A percentile compares a stretch with the other conserved stretches of the same genome.
Conservation (phyloP, 2,888 invertebrate genomes). For the Apodemia mormo region DNA sequence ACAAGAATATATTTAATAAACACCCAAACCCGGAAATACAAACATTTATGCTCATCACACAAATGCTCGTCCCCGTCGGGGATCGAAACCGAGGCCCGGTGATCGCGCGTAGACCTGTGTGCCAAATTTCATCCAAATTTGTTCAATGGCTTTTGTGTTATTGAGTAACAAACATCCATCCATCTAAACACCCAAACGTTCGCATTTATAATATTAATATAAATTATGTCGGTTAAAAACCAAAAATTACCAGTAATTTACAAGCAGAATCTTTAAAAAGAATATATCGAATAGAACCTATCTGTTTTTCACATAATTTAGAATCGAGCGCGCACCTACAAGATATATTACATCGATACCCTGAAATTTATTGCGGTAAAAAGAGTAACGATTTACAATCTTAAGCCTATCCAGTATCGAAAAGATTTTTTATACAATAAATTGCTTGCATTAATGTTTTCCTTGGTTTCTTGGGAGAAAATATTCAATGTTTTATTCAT, state of each 20-base stretch:
- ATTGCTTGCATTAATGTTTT: conserved; percentile 16
- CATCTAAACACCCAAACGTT: no score
- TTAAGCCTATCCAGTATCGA: conserved; percentile 10
- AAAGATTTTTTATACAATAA: conserved; percentile 18
- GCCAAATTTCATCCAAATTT: no score
- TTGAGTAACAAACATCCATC: no score
- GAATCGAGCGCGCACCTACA: conserved; percentile 21
- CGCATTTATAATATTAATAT: no score
- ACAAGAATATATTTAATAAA: no score
- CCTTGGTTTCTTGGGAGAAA: neutral
- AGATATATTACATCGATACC: conserved; percentile 27
- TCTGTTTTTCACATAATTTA: conserved; percentile 25
- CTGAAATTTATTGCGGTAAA: conserved; percentile 25
- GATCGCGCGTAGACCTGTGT: no score
- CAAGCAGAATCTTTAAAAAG: conserved; percentile 20
- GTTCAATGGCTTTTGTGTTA: no score
- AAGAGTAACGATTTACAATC: conserved; percentile 24
- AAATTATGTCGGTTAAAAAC: neutral
- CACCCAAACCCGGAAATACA: no score
- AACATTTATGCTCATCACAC: no score
- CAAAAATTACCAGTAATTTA: neutral
- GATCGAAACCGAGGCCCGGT: no score
- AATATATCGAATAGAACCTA: conserved; percentile 21
- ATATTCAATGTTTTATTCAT: neutral
- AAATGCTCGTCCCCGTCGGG: no score